Evolutionary conservation across 2,888 invertebrate genomes (phyloP).

Genomic region (Sceliomorpha sp.): DNA sequence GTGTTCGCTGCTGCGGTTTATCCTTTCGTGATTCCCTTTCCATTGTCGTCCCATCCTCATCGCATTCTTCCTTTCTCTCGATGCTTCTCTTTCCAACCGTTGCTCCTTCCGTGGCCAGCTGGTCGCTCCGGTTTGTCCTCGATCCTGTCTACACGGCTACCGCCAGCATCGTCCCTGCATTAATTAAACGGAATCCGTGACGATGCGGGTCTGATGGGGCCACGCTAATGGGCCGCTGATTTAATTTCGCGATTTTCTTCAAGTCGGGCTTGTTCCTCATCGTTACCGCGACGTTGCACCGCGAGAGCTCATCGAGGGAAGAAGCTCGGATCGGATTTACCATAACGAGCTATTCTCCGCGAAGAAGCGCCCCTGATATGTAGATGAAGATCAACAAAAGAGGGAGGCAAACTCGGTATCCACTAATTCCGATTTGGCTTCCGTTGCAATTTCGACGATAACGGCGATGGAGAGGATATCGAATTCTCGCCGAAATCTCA

Average conservation of each 20-base stretch:
- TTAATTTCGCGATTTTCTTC: constrained; percentile 69
- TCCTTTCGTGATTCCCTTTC: constrained; percentile 50
- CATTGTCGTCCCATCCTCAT: constrained; percentile 36
- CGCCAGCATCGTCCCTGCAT: constrained; percentile 66
- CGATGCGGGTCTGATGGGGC: constrained; percentile 65
- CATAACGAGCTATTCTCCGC: constrained; percentile 34
- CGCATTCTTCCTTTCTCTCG: constrained; percentile 35
- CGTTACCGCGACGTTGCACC: constrained; percentile 9
- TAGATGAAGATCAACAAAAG: too few species aligned
- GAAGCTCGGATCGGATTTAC: constrained; percentile 19
- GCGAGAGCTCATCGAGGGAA: constrained; percentile 7
- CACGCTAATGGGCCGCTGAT: constrained; percentile 71
- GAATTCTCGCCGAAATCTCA: too few species aligned
- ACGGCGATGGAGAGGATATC: too few species aligned
- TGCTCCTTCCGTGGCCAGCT: constrained; percentile 53
- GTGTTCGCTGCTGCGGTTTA: constrained; percentile 37
- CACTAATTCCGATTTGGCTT: too few species aligned
- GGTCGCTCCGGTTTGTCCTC: constrained; percentile 55
- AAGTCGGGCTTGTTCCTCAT: constrained; percentile 34
- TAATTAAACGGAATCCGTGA: constrained; percentile 73
- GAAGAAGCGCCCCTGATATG: too few species aligned
- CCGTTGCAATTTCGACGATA: too few species aligned
- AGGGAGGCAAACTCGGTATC: too few species aligned
- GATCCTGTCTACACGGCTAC: constrained; percentile 58
- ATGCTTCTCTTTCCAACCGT: constrained; percentile 23